These are phyloP conservation scores for Cathartes aura DNA, from an alignment of 2,113 vertebrate genomes.

Conservation along the genomic window DNA sequence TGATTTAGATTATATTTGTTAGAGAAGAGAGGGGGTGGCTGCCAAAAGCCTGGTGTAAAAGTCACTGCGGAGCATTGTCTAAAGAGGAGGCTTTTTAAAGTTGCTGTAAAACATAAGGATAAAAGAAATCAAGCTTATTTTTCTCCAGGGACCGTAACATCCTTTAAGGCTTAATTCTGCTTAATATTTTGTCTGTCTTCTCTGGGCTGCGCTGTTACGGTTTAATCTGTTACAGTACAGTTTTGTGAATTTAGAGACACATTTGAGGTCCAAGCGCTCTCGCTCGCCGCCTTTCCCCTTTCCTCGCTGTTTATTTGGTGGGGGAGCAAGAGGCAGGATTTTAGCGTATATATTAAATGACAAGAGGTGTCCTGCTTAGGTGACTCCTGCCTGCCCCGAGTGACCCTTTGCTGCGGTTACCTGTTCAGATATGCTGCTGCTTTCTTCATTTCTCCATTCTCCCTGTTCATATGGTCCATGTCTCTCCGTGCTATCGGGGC, in stretches of 20 bases:
- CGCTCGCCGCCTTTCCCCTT: background rate
- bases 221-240: background rate
- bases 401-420: background rate
- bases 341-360: background rate
- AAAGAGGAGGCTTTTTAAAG: background rate
- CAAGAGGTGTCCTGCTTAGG: background rate
- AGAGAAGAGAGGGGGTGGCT: background rate
- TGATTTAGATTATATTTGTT: background rate
- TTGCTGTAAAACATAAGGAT: background rate
- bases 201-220: background rate
- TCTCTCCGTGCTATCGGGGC: background rate
- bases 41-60: background rate
- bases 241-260: background rate
- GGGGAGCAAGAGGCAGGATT: background rate
- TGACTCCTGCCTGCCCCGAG: background rate
- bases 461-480: background rate
- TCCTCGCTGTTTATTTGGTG: background rate
- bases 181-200: background rate
- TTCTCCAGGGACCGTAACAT: background rate
- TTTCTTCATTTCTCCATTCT: background rate
- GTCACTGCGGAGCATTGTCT: background rate
- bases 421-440: background rate
- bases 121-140: background rate
- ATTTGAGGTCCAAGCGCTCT: fast-evolving
- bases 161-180: background rate